Evolutionary conservation across 2,113 vertebrate genomes (phyloP).

Genomic region (human (Homo sapiens)): DNA sequence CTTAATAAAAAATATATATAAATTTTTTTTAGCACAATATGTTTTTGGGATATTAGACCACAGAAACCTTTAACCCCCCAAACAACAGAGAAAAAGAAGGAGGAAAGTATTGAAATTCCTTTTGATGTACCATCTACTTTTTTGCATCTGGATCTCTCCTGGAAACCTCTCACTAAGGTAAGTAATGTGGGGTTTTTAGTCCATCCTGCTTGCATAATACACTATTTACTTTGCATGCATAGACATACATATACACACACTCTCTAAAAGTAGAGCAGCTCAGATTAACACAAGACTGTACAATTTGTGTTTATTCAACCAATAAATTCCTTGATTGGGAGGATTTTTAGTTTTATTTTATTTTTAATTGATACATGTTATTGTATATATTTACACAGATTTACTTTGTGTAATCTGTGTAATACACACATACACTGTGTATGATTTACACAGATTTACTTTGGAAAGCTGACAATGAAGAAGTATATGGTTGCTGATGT

Average conservation of each 20-base stretch:
- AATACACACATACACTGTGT: too few relatives aligned
- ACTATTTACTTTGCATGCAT: neutral
- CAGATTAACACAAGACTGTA: neutral
- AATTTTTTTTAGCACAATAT: conserved; percentile 84
- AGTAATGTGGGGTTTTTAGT: neutral
- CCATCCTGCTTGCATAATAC: neutral
- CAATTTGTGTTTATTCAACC: neutral
- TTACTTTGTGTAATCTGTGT: too few relatives aligned
- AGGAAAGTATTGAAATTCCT: conserved; percentile 78
- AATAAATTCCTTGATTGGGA: neutral
- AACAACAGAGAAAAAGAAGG: conserved; percentile 77
- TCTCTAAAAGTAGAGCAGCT: neutral
- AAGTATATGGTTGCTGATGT: too few relatives aligned
- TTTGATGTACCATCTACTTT: conserved; percentile 83
- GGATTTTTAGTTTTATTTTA: too few relatives aligned
- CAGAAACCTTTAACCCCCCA: conserved; percentile 60
- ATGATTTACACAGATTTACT: too few relatives aligned
- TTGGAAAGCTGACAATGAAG: too few relatives aligned
- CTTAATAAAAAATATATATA: neutral
- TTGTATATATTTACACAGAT: too few relatives aligned
- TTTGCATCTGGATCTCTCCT: conserved; percentile 88
- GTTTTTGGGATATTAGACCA: conserved; percentile 93
- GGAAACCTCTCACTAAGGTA: conserved; percentile 93
- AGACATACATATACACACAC: neutral
- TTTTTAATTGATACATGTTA: too few relatives aligned